Percentiles rank a stretch among this genome's conserved stretches.
These are phyloP conservation scores for Drosophila villosipedis DNA, from an alignment of 2,888 invertebrate genomes.

Conservation along the genomic window DNA sequence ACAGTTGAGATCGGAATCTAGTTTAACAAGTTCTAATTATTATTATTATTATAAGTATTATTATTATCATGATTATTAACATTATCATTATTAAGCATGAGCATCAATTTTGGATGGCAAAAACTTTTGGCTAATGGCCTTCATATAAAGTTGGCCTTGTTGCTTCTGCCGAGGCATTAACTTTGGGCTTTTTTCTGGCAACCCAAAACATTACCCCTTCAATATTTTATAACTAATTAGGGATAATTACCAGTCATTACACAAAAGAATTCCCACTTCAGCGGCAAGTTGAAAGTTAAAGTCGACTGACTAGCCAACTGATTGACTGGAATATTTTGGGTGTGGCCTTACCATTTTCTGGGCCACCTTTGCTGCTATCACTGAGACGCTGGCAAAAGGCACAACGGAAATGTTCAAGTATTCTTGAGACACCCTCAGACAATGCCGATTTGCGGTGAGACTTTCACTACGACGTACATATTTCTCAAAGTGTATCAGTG, in stretches of 20 bases:
- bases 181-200: slow-evolving; percentile 1
- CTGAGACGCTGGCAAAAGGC: background rate
- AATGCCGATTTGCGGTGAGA: background rate
- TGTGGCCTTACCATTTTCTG: background rate
- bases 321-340: slow-evolving; percentile 11
- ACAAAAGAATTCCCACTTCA: slow-evolving; percentile 25
- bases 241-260: slow-evolving; percentile 51
- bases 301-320: slow-evolving; percentile 9
- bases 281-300: slow-evolving; percentile 9
- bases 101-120: slow-evolving; percentile 5
- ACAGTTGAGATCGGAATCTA: slow-evolving; percentile 12
- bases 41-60: slow-evolving; percentile 13
- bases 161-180: background rate
- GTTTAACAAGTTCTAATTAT: slow-evolving; percentile 10
- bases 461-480: background rate
- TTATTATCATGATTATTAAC: slow-evolving; percentile 2
- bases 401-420: background rate
- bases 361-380: slow-evolving; percentile 7
- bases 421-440: background rate
- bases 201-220: slow-evolving; percentile 35
- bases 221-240: slow-evolving; percentile 53
- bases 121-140: slow-evolving; percentile 32
- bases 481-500: background rate
- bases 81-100: slow-evolving; percentile 11
- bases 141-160: slow-evolving; percentile 20